A percentile compares a stretch with the other conserved stretches of the same genome.
These are phyloP conservation scores for Chloroceryle aenea DNA, from an alignment of 2,113 vertebrate genomes.

Conservation along the genomic window DNA sequence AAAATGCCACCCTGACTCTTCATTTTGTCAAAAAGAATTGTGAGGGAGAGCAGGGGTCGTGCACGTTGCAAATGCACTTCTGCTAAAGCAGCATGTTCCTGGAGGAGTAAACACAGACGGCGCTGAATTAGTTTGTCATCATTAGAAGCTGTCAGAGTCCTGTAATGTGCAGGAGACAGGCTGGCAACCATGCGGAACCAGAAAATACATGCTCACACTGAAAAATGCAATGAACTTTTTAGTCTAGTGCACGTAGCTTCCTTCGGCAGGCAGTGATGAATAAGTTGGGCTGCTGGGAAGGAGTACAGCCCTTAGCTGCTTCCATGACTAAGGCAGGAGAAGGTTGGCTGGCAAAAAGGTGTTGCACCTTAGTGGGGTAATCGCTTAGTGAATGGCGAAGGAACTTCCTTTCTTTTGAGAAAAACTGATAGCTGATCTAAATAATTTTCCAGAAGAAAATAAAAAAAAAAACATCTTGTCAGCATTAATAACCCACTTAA, in stretches of 20 bases:
- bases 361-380: background rate
- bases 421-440: background rate
- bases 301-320: background rate
- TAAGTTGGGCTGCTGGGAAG: background rate
- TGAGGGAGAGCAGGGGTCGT: background rate
- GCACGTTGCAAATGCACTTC: background rate
- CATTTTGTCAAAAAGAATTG: conserved; percentile 14
- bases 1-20: background rate
- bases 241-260: background rate
- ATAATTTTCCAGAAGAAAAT: background rate
- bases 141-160: conserved; percentile 1
- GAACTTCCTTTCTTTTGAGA: background rate
- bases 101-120: conserved; percentile 49
- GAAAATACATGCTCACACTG: conserved; percentile 21
- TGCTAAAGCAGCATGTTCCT: background rate
- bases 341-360: background rate
- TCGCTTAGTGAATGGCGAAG: background rate
- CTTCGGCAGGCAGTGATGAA: background rate
- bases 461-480: background rate
- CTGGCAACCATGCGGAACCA: conserved; percentile 37
- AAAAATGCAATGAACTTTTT: conserved; percentile 32
- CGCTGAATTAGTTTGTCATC: conserved; percentile 65
- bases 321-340: background rate
- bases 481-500: background rate
- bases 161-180: background rate